Conservation (phyloP, 1,140 invertebrate species). For the Pseudobourletiella spinata region DNA sequence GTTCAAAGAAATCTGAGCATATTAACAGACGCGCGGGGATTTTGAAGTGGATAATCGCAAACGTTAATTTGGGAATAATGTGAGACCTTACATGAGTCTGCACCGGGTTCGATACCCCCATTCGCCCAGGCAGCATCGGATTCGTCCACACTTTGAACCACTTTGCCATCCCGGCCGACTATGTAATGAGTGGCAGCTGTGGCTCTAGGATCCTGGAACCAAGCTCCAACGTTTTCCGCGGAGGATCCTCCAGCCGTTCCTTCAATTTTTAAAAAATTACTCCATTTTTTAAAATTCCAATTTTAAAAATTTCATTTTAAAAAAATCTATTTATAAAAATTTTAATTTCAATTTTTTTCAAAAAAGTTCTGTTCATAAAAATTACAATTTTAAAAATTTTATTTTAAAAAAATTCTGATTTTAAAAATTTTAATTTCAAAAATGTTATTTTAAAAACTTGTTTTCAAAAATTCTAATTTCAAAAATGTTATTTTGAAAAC, state of each 20-base stretch:
- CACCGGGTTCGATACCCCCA: slow-evolving; percentile 28
- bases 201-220: slow-evolving; percentile 30
- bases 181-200: slow-evolving; percentile 23
- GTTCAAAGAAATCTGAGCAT: not conserved
- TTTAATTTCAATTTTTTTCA: not conserved
- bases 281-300: too few species aligned
- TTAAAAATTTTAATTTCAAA: too few species aligned
- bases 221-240: slow-evolving; percentile 20
- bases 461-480: too few species aligned
- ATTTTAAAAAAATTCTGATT: too few species aligned
- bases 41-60: not conserved
- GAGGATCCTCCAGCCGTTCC: slow-evolving; percentile 28
- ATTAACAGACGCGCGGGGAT: not conserved
- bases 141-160: slow-evolving; percentile 26
- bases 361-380: not conserved
- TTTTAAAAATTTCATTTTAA: too few species aligned
- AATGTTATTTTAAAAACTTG: too few species aligned
- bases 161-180: slow-evolving; percentile 18
- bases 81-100: slow-evolving; percentile 29
- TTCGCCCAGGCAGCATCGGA: slow-evolving; percentile 27
- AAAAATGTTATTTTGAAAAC: too few species aligned
- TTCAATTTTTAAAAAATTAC: not conserved
- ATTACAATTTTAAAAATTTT: not conserved
- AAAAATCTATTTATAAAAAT: too few species aligned
- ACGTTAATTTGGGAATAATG: not conserved